Evolutionary conservation across 2,888 invertebrate species (phyloP).

Genomic region (Agonum fuliginosum): DNA sequence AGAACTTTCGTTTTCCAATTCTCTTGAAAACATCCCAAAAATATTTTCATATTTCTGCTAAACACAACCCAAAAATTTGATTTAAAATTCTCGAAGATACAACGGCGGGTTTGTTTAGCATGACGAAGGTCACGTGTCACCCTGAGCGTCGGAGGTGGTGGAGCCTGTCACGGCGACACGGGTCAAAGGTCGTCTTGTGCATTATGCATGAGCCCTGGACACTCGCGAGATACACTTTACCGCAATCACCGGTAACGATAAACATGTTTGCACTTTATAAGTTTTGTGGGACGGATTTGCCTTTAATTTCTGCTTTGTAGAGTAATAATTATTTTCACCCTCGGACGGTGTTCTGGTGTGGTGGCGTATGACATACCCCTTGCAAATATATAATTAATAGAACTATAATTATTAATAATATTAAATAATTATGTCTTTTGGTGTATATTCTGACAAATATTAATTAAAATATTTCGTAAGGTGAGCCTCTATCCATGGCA

Average conservation of each 20-base stretch:
- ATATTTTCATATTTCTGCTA: background rate
- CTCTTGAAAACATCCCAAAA: too few species aligned
- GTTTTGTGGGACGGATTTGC: background rate
- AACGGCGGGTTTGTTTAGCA: background rate
- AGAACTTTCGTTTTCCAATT: too few species aligned
- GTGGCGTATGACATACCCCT: too few species aligned
- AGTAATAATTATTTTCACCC: background rate
- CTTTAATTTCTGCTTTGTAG: too few species aligned
- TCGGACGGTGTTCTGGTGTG: too few species aligned
- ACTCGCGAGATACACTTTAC: background rate
- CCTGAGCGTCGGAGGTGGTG: background rate
- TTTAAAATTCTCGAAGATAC: background rate
- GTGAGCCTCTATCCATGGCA: too few species aligned
- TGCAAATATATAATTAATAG: too few species aligned
- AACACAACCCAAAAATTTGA: background rate
- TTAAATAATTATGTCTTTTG: too few species aligned
- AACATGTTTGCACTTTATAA: background rate
- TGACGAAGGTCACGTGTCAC: slow-evolving; percentile 11
- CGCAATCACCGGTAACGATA: slow-evolving; percentile 1
- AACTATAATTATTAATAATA: too few species aligned
- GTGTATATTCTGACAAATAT: too few species aligned
- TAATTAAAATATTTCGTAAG: too few species aligned
- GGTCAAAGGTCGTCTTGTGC: slow-evolving; percentile 32
- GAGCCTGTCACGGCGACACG: slow-evolving; percentile 8
- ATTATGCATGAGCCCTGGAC: slow-evolving; percentile 18